These are phyloP conservation scores for Deilephila elpenor DNA, from an alignment of 2,888 invertebrate genomes.

Conservation along the genomic window DNA sequence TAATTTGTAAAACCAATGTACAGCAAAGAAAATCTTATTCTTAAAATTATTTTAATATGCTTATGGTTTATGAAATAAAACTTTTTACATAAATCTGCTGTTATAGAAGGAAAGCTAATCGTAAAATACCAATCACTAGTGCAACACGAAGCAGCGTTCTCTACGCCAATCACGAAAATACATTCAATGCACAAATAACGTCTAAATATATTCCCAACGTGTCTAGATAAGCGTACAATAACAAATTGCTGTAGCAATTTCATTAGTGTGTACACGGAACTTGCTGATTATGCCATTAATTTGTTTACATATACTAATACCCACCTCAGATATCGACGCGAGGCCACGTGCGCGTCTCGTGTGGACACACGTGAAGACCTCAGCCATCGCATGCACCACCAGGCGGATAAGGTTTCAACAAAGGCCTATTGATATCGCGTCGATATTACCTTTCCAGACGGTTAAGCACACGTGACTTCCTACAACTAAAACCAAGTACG, in stretches of 20 bases:
- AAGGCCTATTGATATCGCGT: constrained; percentile 8
- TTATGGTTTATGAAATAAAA: too few relatives aligned
- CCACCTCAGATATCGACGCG: not conserved
- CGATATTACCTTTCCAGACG: constrained; percentile 4
- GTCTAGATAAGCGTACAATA: constrained; percentile 2
- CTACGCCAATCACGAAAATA: not conserved
- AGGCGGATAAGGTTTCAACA: constrained; percentile 54
- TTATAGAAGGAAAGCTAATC: too few relatives aligned
- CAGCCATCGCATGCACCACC: constrained; percentile 43
- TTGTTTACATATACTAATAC: constrained; percentile 7
- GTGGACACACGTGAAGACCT: constrained; percentile 51
- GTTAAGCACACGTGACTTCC: constrained; percentile 8
- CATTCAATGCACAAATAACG: not conserved
- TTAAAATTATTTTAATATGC: too few relatives aligned
- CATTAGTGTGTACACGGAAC: constrained; percentile 3
- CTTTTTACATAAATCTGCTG: too few relatives aligned
- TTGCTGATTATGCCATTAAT: constrained; percentile 1
- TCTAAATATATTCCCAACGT: constrained; percentile 1
- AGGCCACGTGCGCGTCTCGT: constrained; percentile 6
- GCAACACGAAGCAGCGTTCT: not conserved
- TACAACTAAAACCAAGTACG: not conserved
- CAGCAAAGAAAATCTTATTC: too few relatives aligned
- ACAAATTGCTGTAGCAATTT: not conserved
- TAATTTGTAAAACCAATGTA: too few relatives aligned
- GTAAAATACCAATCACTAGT: not conserved